These are phyloP conservation scores for Phortica magna DNA, from an alignment of 2,888 invertebrate genomes.

Conservation along the genomic window DNA sequence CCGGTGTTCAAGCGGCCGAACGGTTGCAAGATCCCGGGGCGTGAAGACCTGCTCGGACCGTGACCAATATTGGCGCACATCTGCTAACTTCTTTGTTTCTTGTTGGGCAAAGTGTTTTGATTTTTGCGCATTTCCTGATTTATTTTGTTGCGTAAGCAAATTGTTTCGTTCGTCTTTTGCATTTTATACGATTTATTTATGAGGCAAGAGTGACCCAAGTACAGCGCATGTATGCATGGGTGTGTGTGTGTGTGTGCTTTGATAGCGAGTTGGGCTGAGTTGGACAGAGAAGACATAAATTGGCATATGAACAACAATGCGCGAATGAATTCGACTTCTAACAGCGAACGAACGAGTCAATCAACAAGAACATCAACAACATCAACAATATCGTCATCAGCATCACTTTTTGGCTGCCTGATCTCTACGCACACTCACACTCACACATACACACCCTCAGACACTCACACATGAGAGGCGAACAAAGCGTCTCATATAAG, in stretches of 20 bases:
- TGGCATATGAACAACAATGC: neutral
- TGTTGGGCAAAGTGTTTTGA: no score
- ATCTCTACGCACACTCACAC: neutral
- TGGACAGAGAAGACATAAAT: neutral
- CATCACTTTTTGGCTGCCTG: neutral
- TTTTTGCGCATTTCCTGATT: no score
- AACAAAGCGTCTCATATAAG: neutral
- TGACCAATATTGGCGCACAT: no score
- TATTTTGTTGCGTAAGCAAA: no score
- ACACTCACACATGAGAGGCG: neutral
- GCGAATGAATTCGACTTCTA: neutral
- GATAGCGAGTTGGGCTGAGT: neutral
- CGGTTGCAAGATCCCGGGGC: no score
- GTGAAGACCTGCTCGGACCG: no score
- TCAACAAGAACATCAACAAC: constrained; percentile 2
- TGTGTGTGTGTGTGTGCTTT: neutral
- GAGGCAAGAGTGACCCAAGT: no score
- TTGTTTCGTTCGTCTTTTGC: no score
- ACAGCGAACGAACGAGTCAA: neutral
- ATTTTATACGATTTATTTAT: no score
- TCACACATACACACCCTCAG: neutral
- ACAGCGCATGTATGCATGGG: no score
- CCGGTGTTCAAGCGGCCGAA: no score
- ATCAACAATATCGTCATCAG: neutral
- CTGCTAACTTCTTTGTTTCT: no score